Conservation (phyloP, 2,113 vertebrate species). For the Symphodus melops region DNA sequence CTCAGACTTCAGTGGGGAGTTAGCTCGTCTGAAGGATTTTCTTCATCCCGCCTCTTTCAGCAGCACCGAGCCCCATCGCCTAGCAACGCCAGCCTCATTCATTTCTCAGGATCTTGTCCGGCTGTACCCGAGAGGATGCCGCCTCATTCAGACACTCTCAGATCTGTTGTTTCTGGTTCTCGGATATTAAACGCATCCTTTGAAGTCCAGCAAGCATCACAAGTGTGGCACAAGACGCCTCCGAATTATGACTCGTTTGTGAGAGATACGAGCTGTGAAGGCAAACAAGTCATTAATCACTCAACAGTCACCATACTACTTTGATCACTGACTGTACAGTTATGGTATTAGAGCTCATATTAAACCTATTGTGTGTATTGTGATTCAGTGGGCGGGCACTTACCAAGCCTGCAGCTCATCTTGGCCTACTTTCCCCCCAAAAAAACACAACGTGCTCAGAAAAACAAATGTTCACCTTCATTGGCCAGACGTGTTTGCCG, state of each 20-base stretch:
- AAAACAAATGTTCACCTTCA: conserved; percentile 54
- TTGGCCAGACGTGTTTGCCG: conserved; percentile 18
- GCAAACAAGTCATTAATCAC: not conserved
- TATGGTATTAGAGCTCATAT: not conserved
- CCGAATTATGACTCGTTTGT: not conserved
- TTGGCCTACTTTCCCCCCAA: conserved; percentile 60
- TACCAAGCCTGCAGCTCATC: conserved; percentile 57
- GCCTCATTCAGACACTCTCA: conserved; percentile 14
- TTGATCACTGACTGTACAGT: not conserved
- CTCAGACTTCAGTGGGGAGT: conserved; percentile 14
- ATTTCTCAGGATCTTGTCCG: conserved; percentile 14
- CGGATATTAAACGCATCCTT: conserved; percentile 31
- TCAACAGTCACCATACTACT: not conserved
- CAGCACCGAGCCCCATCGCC: conserved; percentile 41
- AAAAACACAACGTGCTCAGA: conserved; percentile 35
- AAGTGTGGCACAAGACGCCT: not conserved
- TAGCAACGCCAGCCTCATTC: conserved; percentile 57
- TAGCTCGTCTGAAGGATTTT: conserved; percentile 18
- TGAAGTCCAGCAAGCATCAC: conserved; percentile 19
- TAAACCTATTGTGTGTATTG: conserved; percentile 5
- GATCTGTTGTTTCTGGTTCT: conserved; percentile 27
- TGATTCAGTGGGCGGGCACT: conserved; percentile 43
- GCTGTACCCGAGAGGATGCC: conserved; percentile 3
- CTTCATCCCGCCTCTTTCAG: conserved; percentile 30
- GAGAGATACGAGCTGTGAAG: not conserved